phyloP scores from a whole-genome alignment of 2,797 vertebrate genomes.

The Numenius phaeopus region DNA sequence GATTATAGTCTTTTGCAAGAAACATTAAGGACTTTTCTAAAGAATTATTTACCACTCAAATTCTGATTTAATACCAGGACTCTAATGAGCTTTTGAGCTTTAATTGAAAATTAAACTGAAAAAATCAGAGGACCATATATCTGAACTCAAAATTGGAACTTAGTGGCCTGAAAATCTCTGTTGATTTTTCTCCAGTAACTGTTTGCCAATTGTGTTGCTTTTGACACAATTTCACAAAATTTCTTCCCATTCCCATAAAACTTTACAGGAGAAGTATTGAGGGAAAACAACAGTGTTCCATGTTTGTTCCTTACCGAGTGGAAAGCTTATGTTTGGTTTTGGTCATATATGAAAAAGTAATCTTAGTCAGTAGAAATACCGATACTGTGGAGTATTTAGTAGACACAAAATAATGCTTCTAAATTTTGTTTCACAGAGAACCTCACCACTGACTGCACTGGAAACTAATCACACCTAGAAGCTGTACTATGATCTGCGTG shows the following conservation, averaged over 20 bases:
- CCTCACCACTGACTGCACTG: background rate
- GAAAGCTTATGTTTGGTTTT: background rate
- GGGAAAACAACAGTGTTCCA: background rate
- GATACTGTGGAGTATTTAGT: background rate
- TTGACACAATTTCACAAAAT: background rate
- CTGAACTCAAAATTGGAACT: background rate
- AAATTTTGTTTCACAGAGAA: background rate
- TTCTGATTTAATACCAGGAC: background rate
- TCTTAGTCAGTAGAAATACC: background rate
- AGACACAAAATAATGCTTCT: background rate
- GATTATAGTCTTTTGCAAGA: background rate
- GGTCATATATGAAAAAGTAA: background rate
- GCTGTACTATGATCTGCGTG: background rate
- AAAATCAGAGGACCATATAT: background rate
- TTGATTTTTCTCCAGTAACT: background rate
- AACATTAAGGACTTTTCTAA: background rate
- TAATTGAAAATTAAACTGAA: background rate
- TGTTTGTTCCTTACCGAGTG: background rate
- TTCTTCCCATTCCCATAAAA: background rate
- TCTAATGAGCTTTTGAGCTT: background rate
- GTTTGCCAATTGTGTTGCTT: background rate
- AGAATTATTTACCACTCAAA: background rate
- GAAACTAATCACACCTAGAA: background rate
- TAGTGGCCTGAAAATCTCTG: background rate
- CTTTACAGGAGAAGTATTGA: background rate